phyloP scores from a whole-genome alignment of 2,113 vertebrate species.

The Scartelaos histophorus region DNA sequence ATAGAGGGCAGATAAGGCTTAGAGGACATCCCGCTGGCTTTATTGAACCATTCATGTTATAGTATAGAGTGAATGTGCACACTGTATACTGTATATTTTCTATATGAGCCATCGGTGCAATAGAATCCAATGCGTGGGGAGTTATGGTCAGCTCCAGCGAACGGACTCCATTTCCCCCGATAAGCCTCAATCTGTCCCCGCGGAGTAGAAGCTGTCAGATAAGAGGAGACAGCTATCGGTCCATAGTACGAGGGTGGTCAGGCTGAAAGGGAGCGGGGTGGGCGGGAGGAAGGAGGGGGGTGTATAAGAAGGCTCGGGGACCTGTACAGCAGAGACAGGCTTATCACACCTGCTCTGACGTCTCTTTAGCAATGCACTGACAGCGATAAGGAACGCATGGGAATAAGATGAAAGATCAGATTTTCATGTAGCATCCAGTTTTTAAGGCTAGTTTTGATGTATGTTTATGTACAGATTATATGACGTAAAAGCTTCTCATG shows the following conservation, averaged over 20 bases:
- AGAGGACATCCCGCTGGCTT: constrained; percentile 61
- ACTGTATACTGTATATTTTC: constrained; percentile 21
- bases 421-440: not conserved
- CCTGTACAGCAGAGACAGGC: constrained; percentile 36
- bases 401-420: constrained; percentile 19
- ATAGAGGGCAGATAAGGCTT: constrained; percentile 63
- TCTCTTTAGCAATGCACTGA: constrained; percentile 56
- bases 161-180: constrained; percentile 50
- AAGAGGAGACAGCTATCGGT: constrained; percentile 69
- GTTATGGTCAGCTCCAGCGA: constrained; percentile 53
- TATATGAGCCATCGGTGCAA: constrained; percentile 40
- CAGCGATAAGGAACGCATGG: constrained; percentile 25
- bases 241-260: constrained; percentile 54
- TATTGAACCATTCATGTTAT: constrained; percentile 32
- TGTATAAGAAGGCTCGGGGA: constrained; percentile 52
- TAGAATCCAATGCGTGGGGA: constrained; percentile 37
- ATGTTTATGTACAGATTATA: not conserved
- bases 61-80: constrained; percentile 23
- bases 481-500: not conserved
- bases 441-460: not conserved
- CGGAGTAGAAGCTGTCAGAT: constrained; percentile 67
- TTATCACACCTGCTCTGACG: constrained; percentile 58
- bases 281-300: constrained; percentile 32
- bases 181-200: constrained; percentile 55
- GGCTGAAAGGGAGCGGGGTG: constrained; percentile 37